Evolutionary conservation across 2,113 vertebrate genomes (phyloP).

Genomic region (Nannobrachium achirus): DNA sequence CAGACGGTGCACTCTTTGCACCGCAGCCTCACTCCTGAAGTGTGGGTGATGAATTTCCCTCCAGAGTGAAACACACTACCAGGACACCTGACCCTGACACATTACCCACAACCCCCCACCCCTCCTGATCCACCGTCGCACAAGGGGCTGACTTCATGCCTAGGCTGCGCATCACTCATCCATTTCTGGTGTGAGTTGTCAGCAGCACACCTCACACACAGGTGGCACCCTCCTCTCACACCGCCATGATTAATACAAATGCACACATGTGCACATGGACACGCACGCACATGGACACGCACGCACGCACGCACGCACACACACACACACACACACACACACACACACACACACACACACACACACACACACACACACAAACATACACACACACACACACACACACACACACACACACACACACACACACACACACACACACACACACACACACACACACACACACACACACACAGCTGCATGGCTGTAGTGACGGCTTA

Average conservation of each 20-base stretch:
- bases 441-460: not conserved
- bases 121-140: not conserved
- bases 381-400: not conserved
- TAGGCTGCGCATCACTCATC: constrained; percentile 10
- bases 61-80: constrained; percentile 25
- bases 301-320: not conserved
- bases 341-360: not conserved
- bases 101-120: not conserved
- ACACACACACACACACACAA: not conserved
- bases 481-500: not conserved
- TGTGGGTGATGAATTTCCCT: constrained; percentile 25
- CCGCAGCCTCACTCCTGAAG: constrained; percentile 12
- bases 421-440: not conserved
- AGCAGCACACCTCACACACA: constrained; percentile 23
- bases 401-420: not conserved
- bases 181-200: constrained; percentile 13
- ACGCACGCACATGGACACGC: not conserved
- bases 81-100: constrained; percentile 19
- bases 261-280: not conserved
- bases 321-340: not conserved
- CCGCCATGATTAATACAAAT: not conserved
- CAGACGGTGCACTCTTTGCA: not conserved
- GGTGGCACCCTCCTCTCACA: constrained; percentile 12
- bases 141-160: constrained; percentile 42
- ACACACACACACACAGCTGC: not conserved